Evolutionary conservation across 2,888 invertebrate genomes (phyloP).

Genomic region (Drosophila austrosaltans): DNA sequence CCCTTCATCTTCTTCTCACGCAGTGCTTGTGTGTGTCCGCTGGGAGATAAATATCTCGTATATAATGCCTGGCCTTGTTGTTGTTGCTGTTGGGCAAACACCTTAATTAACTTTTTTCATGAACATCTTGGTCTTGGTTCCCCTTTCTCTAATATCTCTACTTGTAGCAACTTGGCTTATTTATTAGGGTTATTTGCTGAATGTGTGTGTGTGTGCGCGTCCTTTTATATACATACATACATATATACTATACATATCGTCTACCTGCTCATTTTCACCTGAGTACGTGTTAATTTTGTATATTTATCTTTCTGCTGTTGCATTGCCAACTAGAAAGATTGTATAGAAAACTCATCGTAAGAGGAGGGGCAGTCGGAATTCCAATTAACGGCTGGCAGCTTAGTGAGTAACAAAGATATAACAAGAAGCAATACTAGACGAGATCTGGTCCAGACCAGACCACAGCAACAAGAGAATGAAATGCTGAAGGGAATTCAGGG

Average conservation of each 20-base stretch:
- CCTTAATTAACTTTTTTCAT: constrained; percentile 75
- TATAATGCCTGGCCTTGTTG: constrained; percentile 62
- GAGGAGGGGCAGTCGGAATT: constrained; percentile 45
- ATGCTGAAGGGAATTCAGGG: neutral
- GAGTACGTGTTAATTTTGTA: constrained; percentile 75
- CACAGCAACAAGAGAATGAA: neutral
- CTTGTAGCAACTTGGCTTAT: constrained; percentile 70
- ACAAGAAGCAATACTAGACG: constrained; percentile 12
- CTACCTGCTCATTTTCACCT: constrained; percentile 74
- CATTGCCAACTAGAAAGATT: constrained; percentile 56
- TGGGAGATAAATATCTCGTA: constrained; percentile 73
- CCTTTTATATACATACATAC: constrained; percentile 46
- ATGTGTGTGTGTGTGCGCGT: constrained; percentile 40
- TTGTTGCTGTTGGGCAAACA: constrained; percentile 62
- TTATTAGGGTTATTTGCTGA: constrained; percentile 75
- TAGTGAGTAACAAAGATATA: constrained; percentile 14
- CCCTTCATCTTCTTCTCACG: neutral
- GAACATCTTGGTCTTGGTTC: constrained; percentile 47
- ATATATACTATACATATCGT: constrained; percentile 8
- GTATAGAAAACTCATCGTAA: constrained; percentile 45
- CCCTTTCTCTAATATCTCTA: constrained; percentile 32
- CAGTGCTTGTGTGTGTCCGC: constrained; percentile 41
- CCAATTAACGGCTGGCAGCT: constrained; percentile 65
- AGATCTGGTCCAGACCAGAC: neutral
- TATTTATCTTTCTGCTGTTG: constrained; percentile 63